These are phyloP conservation scores for Podabrus alpinus DNA, from an alignment of 2,888 invertebrate species.

Conservation along the genomic window DNA sequence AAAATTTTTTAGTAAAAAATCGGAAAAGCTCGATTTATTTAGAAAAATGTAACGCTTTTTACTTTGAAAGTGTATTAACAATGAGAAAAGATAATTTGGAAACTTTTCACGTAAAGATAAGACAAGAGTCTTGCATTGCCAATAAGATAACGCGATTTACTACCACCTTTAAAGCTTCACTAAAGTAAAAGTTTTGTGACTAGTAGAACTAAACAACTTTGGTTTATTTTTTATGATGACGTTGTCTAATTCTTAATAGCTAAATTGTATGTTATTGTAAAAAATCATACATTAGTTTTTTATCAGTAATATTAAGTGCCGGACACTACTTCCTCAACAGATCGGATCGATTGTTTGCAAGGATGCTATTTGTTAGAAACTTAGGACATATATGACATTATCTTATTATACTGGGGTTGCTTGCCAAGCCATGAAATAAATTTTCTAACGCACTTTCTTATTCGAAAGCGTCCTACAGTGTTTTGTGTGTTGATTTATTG, in stretches of 20 bases:
- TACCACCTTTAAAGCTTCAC: constrained; percentile 23
- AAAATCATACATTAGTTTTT: constrained; percentile 13
- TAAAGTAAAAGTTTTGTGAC: constrained; percentile 22
- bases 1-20: neutral
- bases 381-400: constrained; percentile 49
- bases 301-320: constrained; percentile 30
- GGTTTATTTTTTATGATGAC: constrained; percentile 16
- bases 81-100: constrained; percentile 30
- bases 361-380: constrained; percentile 47
- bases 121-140: constrained; percentile 30
- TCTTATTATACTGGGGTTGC: constrained; percentile 51
- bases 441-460: constrained; percentile 51
- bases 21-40: constrained; percentile 1
- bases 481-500: constrained; percentile 51
- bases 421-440: constrained; percentile 52
- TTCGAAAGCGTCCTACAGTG: constrained; percentile 44
- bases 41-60: constrained; percentile 17
- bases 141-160: constrained; percentile 31
- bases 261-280: constrained; percentile 19
- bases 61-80: constrained; percentile 25
- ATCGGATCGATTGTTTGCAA: constrained; percentile 45
- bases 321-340: constrained; percentile 42
- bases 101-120: constrained; percentile 30
- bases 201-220: constrained; percentile 10
- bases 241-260: constrained; percentile 25